These are phyloP conservation scores for Miniopterus natalensis DNA, from an alignment of 2,113 vertebrate species.

Conservation along the genomic window DNA sequence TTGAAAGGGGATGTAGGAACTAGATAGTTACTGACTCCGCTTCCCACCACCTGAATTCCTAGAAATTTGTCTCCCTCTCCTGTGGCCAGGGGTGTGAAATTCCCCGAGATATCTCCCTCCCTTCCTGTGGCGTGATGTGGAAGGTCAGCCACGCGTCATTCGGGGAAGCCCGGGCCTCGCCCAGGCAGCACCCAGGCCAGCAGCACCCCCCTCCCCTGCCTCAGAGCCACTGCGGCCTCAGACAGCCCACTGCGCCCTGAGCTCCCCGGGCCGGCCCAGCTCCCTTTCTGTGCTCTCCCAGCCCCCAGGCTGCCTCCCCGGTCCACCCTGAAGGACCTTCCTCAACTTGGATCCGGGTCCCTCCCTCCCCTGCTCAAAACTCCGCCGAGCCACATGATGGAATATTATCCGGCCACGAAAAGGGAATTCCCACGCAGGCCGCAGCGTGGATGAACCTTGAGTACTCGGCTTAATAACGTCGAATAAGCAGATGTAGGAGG, in stretches of 20 bases:
- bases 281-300: background rate
- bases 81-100: background rate
- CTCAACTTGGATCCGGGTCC: background rate
- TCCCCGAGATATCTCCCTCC: background rate
- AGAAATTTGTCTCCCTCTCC: background rate
- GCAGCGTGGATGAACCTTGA: background rate
- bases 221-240: background rate
- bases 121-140: background rate
- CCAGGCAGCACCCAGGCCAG: accelerated
- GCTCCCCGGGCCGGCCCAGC: background rate
- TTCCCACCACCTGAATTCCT: background rate
- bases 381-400: accelerated
- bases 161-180: background rate
- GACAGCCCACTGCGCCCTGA: too few species aligned
- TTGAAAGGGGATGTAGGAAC: background rate
- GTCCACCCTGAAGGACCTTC: background rate
- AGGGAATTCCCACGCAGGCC: background rate
- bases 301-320: background rate
- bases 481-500: background rate
- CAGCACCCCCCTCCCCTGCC: too few species aligned
- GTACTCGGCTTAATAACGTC: background rate
- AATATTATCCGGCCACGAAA: background rate
- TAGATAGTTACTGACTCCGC: background rate
- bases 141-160: background rate
- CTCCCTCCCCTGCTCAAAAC: background rate